Evolutionary conservation across 2,888 invertebrate genomes (phyloP), one percentile per base, ranked within the genome.

Genomic region (Cosmopolites sordidus): DNA sequence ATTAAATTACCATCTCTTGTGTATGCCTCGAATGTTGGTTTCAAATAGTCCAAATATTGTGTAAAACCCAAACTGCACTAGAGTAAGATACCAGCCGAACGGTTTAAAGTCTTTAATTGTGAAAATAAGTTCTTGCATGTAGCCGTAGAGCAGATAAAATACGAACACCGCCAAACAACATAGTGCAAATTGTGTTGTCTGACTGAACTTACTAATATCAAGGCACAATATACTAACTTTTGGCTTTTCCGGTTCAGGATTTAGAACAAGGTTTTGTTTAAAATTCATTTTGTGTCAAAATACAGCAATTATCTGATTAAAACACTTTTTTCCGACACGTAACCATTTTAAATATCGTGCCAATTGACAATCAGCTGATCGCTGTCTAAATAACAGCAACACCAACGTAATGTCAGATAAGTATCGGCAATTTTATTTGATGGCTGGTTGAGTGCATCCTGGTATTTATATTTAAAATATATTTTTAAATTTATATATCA

Each of bases 111-210:
- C 93, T 16, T 90, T 86, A n/a, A 89, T 79, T 0, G 89, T 86
- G 72, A 96, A 97, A 69, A 97, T 91, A 40, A 94, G 75, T 75
- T 97, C 97, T 81, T 91, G 83, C 69, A 90, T 80, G 74, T 92
- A 96, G 47, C 95, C 96, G 78, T 96, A 96, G 0, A 92, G 78
- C 54, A 95, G 74, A 73, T 90, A 97, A 68, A 93, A 89, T 58
- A 88, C 72, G 73, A 96, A 94, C 5, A 94, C 89, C 48, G 89
- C 91, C 16, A 77, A 66, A 46, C 87, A 86, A 69, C 92, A 89
- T 45, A 86, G 74, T 1, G 86, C 56, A 70, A 95, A 90, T 72
- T 92, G 92, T 2, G 79, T 74, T 14, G 82, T 78, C 64, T 79
- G 76, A 56, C 81, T 83, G 60, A 81, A 83, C 40, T 79, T 72